A percentile compares a stretch with the other conserved stretches of the same genome.
phyloP scores from a whole-genome alignment of 1,140 invertebrate species.

The Onthophagus taurus region DNA sequence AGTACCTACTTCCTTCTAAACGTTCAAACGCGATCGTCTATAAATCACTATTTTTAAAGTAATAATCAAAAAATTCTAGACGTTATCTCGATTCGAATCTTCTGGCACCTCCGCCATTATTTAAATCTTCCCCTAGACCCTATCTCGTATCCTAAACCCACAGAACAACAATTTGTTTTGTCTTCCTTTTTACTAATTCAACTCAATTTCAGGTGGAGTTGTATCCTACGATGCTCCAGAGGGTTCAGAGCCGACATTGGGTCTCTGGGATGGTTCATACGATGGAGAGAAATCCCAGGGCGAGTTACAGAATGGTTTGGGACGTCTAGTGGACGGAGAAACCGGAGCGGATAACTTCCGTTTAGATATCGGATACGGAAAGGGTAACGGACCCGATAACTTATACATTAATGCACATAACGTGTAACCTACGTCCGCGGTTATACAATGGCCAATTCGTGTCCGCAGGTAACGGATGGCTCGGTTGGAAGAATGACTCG shows the following conservation, averaged over 20 bases:
- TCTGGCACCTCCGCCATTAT: too few relatives aligned
- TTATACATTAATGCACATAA: constrained; percentile 12
- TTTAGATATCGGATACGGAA: constrained; percentile 48
- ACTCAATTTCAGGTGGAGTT: constrained; percentile 49
- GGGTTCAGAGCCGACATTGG: constrained; percentile 44
- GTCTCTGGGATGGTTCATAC: constrained; percentile 61
- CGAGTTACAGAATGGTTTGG: constrained; percentile 49
- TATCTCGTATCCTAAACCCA: not conserved
- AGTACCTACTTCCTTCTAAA: too few relatives aligned
- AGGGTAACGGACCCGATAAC: constrained; percentile 39
- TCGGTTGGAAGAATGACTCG: constrained; percentile 65
- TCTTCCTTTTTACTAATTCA: constrained; percentile 17
- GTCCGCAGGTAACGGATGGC: constrained; percentile 62
- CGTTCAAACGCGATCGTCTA: too few relatives aligned
- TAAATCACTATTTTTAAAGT: too few relatives aligned
- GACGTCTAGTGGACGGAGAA: constrained; percentile 61
- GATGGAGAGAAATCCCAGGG: constrained; percentile 52
- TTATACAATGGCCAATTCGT: too few relatives aligned
- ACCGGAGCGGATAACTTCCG: constrained; percentile 60
- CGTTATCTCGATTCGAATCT: too few relatives aligned
- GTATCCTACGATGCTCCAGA: constrained; percentile 60
- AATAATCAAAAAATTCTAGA: too few relatives aligned
- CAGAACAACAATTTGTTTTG: constrained; percentile 14
- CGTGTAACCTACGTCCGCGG: constrained; percentile 7
- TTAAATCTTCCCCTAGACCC: not conserved